Evolutionary conservation across 2,113 vertebrate genomes (phyloP).

Genomic region (Pristiophorus japonicus): DNA sequence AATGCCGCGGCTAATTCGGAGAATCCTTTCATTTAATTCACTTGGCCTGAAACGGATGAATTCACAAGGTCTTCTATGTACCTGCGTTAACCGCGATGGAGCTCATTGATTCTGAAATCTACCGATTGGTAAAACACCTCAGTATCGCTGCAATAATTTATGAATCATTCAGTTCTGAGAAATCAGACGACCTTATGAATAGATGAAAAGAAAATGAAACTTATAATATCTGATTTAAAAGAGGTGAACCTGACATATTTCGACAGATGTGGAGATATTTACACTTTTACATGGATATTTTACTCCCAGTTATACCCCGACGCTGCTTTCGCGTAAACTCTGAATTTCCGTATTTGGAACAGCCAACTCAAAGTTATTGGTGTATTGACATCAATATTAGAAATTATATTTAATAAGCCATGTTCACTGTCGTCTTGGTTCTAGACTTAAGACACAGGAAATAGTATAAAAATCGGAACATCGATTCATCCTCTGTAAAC

Average conservation of each 20-base stretch:
- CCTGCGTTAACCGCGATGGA: not conserved
- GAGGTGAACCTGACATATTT: not conserved
- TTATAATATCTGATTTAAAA: not conserved
- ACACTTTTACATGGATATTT: not conserved
- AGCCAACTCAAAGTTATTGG: not conserved
- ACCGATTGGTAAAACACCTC: not conserved
- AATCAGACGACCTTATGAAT: not conserved
- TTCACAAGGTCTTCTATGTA: not conserved
- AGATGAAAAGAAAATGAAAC: conserved; percentile 1
- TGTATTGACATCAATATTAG: not conserved
- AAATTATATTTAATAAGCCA: not conserved
- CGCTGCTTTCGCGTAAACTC: not conserved
- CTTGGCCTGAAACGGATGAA: not conserved
- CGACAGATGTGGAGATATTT: not conserved
- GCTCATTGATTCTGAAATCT: not conserved
- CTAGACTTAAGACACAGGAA: not conserved
- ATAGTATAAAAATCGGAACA: not conserved
- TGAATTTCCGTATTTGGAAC: not conserved
- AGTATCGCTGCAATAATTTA: not conserved
- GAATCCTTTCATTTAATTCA: not conserved
- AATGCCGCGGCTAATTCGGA: not conserved
- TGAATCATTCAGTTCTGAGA: conserved; percentile 9
- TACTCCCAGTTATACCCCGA: not conserved
- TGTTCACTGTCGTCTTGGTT: not conserved
- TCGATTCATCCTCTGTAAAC: not conserved